phyloP scores from a whole-genome alignment of 2,113 vertebrate species.

The Origma solitaria region DNA sequence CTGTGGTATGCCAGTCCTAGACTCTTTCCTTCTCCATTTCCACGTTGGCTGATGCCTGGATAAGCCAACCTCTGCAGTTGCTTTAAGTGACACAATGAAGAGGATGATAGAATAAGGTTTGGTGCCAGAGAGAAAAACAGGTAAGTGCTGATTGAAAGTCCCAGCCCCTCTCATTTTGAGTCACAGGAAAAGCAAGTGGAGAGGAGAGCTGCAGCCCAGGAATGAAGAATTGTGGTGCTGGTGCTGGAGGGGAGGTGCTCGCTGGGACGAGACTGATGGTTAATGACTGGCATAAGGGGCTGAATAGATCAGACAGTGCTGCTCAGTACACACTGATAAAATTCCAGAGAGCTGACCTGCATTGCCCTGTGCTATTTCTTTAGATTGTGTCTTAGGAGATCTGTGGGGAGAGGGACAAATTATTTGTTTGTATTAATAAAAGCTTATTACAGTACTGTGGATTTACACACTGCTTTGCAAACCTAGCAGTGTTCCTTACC shows the following conservation, averaged over 20 bases:
- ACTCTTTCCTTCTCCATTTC: neutral
- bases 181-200: neutral
- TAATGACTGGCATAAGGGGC: neutral
- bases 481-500: neutral
- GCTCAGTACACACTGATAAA: neutral
- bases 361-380: neutral
- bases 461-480: neutral
- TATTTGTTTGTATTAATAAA: neutral
- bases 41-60: neutral
- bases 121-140: neutral
- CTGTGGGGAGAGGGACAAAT: neutral
- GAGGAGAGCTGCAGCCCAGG: rapidly evolving
- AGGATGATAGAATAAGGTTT: neutral
- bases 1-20: rapidly evolving
- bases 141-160: neutral
- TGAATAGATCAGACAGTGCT: neutral
- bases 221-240: neutral
- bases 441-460: neutral
- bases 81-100: neutral
- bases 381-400: neutral
- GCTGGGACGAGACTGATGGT: neutral
- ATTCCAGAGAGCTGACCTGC: neutral
- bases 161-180: neutral
- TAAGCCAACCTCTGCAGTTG: neutral
- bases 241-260: neutral